phyloP scores from a whole-genome alignment of 2,888 invertebrate genomes.

The Tiphia femorata region DNA sequence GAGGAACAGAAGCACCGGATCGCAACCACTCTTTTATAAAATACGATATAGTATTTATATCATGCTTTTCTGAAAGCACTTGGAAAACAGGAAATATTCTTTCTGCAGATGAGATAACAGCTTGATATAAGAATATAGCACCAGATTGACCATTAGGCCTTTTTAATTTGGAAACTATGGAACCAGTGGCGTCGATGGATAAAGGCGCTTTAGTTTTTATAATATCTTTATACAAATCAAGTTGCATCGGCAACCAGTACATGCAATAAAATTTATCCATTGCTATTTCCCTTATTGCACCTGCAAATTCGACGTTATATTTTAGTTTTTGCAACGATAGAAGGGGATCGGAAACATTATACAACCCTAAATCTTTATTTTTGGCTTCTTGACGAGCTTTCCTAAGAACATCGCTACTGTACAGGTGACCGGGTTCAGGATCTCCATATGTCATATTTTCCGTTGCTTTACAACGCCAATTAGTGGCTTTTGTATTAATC shows the following conservation, averaged over 20 bases:
- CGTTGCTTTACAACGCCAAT: no score
- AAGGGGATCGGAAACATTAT: background rate
- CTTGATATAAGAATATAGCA: no score
- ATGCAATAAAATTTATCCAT: slow-evolving; percentile 6
- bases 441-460: slow-evolving; percentile 5
- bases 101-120: no score
- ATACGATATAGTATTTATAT: no score
- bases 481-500: no score
- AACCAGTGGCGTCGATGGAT: background rate
- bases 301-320: background rate
- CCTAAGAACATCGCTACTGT: background rate
- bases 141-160: no score
- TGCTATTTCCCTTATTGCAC: slow-evolving; percentile 6
- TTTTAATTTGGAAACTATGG: no score
- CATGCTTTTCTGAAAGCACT: no score
- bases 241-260: slow-evolving; percentile 6
- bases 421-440: slow-evolving; percentile 6
- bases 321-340: background rate
- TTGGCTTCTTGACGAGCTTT: slow-evolving; percentile 3
- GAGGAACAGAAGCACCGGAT: no score
- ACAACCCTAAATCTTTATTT: slow-evolving; percentile 1
- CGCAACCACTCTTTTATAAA: no score
- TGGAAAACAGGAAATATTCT: no score
- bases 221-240: slow-evolving; percentile 3
- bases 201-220: background rate